Evolutionary conservation across 2,797 vertebrate species (phyloP).

Genomic region (Semaprochilodus insignis): DNA sequence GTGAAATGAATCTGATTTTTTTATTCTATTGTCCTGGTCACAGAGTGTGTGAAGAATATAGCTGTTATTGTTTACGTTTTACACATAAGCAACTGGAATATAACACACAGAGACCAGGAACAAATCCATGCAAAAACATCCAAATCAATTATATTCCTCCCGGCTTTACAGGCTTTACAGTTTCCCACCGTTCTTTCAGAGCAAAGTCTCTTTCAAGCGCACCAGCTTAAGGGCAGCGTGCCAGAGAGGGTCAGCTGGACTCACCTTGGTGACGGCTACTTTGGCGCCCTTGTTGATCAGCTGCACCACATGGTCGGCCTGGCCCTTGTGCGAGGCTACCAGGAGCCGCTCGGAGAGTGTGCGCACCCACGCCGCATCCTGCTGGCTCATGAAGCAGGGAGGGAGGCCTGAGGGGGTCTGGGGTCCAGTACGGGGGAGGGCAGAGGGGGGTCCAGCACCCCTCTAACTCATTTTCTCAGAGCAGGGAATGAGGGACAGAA

Average conservation of each 20-base stretch:
- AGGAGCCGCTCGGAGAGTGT: slow-evolving; percentile 97
- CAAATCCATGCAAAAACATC: not conserved
- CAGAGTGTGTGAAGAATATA: too few species aligned
- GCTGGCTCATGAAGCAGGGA: slow-evolving; percentile 97
- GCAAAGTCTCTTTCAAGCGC: not conserved
- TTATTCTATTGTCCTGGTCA: too few species aligned
- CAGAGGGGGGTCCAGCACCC: slow-evolving; percentile 47
- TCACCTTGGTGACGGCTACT: slow-evolving; percentile 98
- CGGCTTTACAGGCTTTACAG: not conserved
- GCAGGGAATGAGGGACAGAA: not conserved
- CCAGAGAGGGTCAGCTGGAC: slow-evolving; percentile 45
- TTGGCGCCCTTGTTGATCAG: slow-evolving; percentile 99
- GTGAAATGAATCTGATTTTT: too few species aligned
- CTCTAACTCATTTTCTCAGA: slow-evolving; percentile 72
- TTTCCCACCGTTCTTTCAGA: not conserved
- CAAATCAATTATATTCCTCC: not conserved
- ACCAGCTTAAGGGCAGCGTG: not conserved
- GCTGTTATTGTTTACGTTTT: too few species aligned
- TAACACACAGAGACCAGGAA: too few species aligned
- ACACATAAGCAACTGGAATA: too few species aligned
- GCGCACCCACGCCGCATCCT: slow-evolving; percentile 89
- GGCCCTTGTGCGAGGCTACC: slow-evolving; percentile 96
- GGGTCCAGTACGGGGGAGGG: not conserved
- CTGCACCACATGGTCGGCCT: slow-evolving; percentile 97
- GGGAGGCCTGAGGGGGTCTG: slow-evolving; percentile 1